Percentiles rank a stretch among this genome's conserved stretches.
Evolutionary conservation across 2,113 vertebrate species (phyloP).

Genomic region (Chauna torquata): DNA sequence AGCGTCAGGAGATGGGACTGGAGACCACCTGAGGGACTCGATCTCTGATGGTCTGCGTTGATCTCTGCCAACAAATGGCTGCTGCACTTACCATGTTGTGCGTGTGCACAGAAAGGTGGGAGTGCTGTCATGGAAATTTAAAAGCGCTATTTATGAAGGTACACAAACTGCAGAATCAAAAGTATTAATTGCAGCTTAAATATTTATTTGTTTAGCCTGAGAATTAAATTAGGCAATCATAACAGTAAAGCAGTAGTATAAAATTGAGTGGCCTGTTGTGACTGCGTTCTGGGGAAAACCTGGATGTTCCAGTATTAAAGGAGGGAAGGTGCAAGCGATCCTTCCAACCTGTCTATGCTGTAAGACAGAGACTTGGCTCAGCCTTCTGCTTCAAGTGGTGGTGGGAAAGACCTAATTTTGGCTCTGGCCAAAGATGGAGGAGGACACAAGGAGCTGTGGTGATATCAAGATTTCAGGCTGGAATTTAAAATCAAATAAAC

Average conservation of each 20-base stretch:
- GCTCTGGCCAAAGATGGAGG: background rate
- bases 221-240: background rate
- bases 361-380: background rate
- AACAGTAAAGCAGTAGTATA: background rate
- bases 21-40: background rate
- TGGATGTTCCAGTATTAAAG: background rate
- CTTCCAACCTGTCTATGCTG: background rate
- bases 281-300: background rate
- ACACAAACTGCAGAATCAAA: background rate
- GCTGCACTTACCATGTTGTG: background rate
- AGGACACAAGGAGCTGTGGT: background rate
- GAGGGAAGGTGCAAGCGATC: background rate
- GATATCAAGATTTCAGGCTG: background rate
- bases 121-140: background rate
- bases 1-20: background rate
- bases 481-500: background rate
- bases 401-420: background rate
- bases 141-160: background rate
- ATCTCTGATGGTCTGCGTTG: background rate
- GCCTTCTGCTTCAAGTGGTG: background rate
- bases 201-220: background rate
- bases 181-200: background rate
- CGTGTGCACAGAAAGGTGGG: background rate
- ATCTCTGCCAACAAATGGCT: background rate
- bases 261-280: background rate